phyloP scores from a whole-genome alignment of 2,113 vertebrate genomes.

The Tyto alba region DNA sequence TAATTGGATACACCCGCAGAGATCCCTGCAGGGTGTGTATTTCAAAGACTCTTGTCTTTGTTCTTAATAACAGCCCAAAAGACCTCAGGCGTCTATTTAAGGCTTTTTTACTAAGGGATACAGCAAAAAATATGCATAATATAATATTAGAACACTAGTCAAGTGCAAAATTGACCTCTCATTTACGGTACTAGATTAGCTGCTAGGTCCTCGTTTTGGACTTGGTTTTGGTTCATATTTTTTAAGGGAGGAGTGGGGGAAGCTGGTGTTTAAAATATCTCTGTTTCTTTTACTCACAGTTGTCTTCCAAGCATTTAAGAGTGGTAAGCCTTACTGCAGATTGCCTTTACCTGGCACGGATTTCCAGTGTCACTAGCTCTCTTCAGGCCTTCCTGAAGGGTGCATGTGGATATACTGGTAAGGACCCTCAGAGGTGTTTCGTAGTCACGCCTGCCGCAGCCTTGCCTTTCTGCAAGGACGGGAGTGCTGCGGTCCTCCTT shows the following conservation, averaged over 20 bases:
- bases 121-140: background rate
- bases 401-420: background rate
- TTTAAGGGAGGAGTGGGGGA: background rate
- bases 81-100: slow-evolving; percentile 15
- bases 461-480: background rate
- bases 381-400: background rate
- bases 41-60: slow-evolving; percentile 16
- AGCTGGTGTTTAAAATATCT: background rate
- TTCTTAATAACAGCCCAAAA: slow-evolving; percentile 1
- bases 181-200: background rate
- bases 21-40: slow-evolving; percentile 39
- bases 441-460: background rate
- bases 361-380: background rate
- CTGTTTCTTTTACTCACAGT: background rate
- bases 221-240: background rate
- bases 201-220: background rate
- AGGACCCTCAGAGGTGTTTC: background rate
- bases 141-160: background rate
- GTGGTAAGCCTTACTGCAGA: background rate
- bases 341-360: background rate
- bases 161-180: background rate
- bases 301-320: background rate
- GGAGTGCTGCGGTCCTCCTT: background rate
- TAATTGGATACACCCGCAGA: background rate
- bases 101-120: background rate